Percentiles rank a stretch among this genome's conserved stretches.
These are phyloP conservation scores for Jacana jacana DNA, from an alignment of 2,113 vertebrate species.

Conservation along the genomic window DNA sequence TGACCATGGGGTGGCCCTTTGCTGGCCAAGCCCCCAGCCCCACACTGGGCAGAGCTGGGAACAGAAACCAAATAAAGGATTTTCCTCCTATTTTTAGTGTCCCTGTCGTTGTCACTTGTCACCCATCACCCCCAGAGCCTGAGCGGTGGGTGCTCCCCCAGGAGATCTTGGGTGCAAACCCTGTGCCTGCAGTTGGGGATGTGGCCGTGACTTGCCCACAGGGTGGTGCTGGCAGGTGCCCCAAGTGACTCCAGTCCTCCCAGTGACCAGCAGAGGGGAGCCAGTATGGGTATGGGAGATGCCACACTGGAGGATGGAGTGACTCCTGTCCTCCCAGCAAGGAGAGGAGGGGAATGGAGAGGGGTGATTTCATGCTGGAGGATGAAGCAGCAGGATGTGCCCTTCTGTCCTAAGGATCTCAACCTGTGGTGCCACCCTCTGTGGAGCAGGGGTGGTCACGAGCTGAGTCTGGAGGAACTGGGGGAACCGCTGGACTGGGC, in stretches of 20 bases:
- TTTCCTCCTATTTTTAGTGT: background rate
- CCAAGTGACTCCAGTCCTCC: background rate
- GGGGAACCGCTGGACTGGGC: background rate
- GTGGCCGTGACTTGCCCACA: background rate
- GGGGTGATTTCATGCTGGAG: background rate
- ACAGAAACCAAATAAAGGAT: constrained; percentile 33
- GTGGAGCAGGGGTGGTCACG: accelerated
- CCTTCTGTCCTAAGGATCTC: background rate
- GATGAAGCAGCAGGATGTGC: background rate
- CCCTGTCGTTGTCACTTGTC: background rate
- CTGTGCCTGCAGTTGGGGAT: accelerated
- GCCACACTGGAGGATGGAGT: background rate
- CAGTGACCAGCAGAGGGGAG: background rate
- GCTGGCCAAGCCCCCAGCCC: background rate
- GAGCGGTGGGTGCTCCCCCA: accelerated
- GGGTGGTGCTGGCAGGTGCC: background rate
- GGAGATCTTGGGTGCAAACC: background rate
- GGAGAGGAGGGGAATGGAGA: background rate
- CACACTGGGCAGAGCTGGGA: accelerated
- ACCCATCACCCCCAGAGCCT: background rate
- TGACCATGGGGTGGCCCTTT: background rate
- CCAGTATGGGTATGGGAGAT: background rate
- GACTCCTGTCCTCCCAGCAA: background rate
- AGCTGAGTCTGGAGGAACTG: background rate
- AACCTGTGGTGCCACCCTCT: background rate